Conservation (phyloP, 2,888 invertebrate species). For the Carcina quercana region DNA sequence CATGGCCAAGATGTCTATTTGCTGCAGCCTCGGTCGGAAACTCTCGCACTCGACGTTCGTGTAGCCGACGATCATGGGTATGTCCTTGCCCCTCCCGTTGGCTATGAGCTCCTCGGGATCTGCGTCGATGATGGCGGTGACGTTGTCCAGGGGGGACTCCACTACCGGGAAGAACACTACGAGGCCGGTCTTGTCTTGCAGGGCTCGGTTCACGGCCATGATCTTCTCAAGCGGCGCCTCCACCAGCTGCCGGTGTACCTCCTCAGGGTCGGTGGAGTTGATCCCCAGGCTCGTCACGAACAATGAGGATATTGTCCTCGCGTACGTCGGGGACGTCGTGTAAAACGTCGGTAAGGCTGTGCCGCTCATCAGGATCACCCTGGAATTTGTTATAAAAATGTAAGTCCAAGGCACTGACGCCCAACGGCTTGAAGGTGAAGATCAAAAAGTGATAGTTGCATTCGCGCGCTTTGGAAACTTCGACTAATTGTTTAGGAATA, state of each 20-base stretch:
- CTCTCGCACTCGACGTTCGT: conserved; percentile 49
- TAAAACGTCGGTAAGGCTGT: conserved; percentile 37
- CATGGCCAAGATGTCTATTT: conserved; percentile 32
- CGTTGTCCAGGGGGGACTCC: conserved; percentile 39
- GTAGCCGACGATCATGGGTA: conserved; percentile 50
- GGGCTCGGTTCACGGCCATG: conserved; percentile 31
- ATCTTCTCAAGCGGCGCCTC: conserved; percentile 38
- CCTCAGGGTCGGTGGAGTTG: conserved; percentile 37
- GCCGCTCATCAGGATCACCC: conserved; percentile 54
- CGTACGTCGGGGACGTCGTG: conserved; percentile 39
- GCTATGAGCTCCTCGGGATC: conserved; percentile 44
- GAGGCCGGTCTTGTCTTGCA: conserved; percentile 40
- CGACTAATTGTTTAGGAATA: too few species aligned
- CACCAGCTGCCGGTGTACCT: conserved; percentile 38
- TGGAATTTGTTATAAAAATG: too few species aligned
- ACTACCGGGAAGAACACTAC: conserved; percentile 48
- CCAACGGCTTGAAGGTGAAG: too few species aligned
- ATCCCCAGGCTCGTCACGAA: conserved; percentile 59
- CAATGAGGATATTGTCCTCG: conserved; percentile 28
- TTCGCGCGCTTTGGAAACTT: too few species aligned
- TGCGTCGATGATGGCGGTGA: conserved; percentile 43
- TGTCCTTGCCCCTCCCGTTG: conserved; percentile 38
- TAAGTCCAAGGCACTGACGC: too few species aligned
- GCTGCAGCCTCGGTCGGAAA: conserved; percentile 38
- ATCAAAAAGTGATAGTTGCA: too few species aligned